Percentiles rank a stretch among this genome's conserved stretches.
Evolutionary conservation across 1,140 invertebrate genomes (phyloP).

Genomic region (Drosophila nigrodunni): DNA sequence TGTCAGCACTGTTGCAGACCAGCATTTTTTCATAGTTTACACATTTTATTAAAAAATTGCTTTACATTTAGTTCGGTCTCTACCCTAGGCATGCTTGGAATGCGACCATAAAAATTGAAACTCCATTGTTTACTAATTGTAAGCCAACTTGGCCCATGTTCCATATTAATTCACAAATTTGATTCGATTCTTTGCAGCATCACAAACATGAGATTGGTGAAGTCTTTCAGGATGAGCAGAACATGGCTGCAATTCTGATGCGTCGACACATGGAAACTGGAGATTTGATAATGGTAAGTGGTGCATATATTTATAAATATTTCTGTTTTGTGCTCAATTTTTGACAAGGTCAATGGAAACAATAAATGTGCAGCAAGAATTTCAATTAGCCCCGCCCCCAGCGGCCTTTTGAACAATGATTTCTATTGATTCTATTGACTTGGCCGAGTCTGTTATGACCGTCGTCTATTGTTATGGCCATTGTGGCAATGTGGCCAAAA

Average conservation of each 20-base stretch:
- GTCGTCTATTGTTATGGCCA: constrained; percentile 9
- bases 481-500: constrained; percentile 36
- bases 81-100: constrained; percentile 53
- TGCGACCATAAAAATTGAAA: constrained; percentile 48
- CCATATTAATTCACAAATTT: neutral
- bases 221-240: constrained; percentile 93
- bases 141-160: constrained; percentile 8
- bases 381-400: constrained; percentile 64
- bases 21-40: constrained; percentile 19
- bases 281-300: constrained; percentile 92
- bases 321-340: neutral
- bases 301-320: neutral
- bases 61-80: constrained; percentile 56
- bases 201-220: constrained; percentile 90
- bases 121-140: constrained; percentile 57
- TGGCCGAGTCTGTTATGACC: constrained; percentile 26
- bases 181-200: constrained; percentile 85
- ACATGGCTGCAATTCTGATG: constrained; percentile 93
- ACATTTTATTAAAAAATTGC: constrained; percentile 39
- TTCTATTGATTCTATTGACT: constrained; percentile 27
- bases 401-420: constrained; percentile 5
- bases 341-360: constrained; percentile 54
- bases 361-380: constrained; percentile 64
- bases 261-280: constrained; percentile 91
- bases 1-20: neutral